These are phyloP conservation scores for Nudaria mundana DNA, from an alignment of 2,888 invertebrate species.

Conservation along the genomic window DNA sequence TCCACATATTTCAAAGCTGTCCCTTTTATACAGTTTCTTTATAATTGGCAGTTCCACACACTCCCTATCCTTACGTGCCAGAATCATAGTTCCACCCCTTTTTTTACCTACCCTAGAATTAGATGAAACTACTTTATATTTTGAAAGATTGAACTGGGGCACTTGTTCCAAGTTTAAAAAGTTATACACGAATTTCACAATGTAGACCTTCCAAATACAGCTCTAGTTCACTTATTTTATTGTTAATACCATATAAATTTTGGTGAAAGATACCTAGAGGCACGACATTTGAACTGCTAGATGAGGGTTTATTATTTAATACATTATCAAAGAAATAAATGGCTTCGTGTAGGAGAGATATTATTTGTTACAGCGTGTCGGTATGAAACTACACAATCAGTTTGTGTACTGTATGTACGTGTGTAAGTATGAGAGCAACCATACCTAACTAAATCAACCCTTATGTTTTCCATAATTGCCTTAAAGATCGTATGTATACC, in stretches of 20 bases:
- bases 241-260: neutral
- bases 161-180: neutral
- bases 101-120: neutral
- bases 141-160: neutral
- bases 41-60: neutral
- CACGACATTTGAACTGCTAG: neutral
- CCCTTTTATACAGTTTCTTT: neutral
- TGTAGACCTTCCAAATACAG: neutral
- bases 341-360: neutral
- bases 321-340: neutral
- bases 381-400: neutral
- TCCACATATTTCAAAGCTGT: constrained; percentile 1
- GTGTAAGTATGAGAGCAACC: too few species aligned
- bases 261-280: neutral
- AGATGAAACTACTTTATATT: neutral
- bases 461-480: too few species aligned
- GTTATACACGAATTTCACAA: neutral
- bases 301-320: neutral
- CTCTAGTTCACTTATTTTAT: neutral
- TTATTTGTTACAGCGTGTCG: neutral
- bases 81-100: neutral
- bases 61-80: neutral
- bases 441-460: too few species aligned
- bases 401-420: neutral
- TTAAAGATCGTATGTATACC: too few species aligned